Percentiles rank a stretch among this genome's conserved stretches.
phyloP scores from a whole-genome alignment of 2,797 vertebrate genomes.

The Phylloscopus collybita region DNA sequence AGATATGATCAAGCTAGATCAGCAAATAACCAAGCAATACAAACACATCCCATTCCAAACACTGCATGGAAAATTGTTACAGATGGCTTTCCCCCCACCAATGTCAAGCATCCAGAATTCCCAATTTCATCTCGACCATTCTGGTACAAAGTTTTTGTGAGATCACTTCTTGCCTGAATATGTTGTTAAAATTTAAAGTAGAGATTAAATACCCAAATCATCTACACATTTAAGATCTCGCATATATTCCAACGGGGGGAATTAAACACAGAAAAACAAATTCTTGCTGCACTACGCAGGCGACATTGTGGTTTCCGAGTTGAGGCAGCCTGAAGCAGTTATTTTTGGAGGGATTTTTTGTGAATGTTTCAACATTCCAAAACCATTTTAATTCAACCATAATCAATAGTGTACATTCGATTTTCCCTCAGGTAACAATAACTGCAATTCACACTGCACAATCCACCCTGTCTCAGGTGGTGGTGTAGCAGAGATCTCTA shows the following conservation, averaged over 20 bases:
- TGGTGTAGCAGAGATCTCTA: neutral
- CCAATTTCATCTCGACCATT: neutral
- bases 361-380: neutral
- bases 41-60: neutral
- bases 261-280: conserved; percentile 36
- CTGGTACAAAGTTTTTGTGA: neutral
- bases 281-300: neutral
- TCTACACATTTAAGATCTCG: neutral
- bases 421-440: neutral
- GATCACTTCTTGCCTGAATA: neutral
- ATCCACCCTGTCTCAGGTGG: neutral
- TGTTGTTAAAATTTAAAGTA: neutral
- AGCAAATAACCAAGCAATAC: neutral
- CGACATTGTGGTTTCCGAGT: neutral
- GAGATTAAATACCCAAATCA: neutral
- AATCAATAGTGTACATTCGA: neutral
- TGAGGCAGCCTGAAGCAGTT: neutral
- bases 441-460: neutral
- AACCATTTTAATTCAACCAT: neutral
- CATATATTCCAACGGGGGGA: neutral
- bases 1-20: neutral
- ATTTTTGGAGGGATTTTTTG: neutral
- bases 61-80: neutral
- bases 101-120: neutral
- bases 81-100: neutral